Base-by-base conservation (phyloP, 2,113 vertebrate species). In the Chunga burmeisteri region DNA sequence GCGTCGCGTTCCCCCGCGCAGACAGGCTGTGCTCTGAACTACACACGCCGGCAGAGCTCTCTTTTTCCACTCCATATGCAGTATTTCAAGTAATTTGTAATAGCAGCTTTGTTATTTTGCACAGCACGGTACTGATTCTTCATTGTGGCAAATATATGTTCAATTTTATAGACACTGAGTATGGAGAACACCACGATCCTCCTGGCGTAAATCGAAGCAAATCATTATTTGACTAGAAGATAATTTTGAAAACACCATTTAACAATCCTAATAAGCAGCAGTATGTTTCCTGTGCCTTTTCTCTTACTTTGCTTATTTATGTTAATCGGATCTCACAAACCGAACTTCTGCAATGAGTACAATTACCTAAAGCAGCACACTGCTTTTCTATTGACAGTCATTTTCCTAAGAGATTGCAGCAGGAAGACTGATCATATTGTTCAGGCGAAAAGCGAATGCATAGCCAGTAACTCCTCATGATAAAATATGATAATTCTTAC, bases 1-100 rank as follows among this genome's bases (percentile, higher is more conserved):
- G 9, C 0, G 0, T 5, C 3, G 2, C 10, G 1, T 34, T 85
- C 16, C 22, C 30, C 50, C 0, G 0, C 23, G 62, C 47, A 70
- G 50, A 40, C 80, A 86, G 75, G 46, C 21, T 58, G 47, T 2
- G 10, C 59, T 90, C 75, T 8, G 10, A 52, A 49, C 58, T 75
- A 38, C 44, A 75, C 27, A 25, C 2, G 2, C 42, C 16, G 3
- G 55, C 72, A 88, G 22, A 55, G 20, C 29, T 34, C 10, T 38
- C 42, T 77, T 92, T 34, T 83, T n/a, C 52, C 46, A 40, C 52
- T 88, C 86, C 58, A 29, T 26, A 50, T 9, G 26, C 36, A 40
- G n/a, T 32, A 49, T 68, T 72, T 59, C 26, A 89, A 72, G 17
- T 52, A 13, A 79, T 81, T 66, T 46, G 8, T 65, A 91, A 80